Evolutionary conservation across 2,113 vertebrate genomes (phyloP).

Genomic region (Limnothrissa miodon): DNA sequence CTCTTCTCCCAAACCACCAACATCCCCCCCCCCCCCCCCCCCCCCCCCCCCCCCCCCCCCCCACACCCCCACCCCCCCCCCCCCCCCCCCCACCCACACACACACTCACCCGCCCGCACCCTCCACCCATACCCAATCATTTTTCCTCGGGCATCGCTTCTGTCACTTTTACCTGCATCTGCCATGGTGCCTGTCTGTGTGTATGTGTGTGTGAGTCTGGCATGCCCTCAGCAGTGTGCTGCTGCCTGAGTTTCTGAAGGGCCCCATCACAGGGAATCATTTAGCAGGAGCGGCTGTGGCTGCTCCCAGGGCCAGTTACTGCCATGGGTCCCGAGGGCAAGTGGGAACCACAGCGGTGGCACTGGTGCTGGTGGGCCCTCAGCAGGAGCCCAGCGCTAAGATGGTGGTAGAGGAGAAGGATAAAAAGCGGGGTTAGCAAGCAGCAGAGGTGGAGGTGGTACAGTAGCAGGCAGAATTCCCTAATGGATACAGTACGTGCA

Average conservation of each 20-base stretch:
- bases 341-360: not conserved
- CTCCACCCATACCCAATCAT: not conserved
- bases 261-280: not conserved
- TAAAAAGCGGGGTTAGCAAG: not conserved
- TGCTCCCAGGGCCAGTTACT: not conserved
- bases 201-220: not conserved
- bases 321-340: not conserved
- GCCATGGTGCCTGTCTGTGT: not conserved
- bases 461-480: too few relatives aligned
- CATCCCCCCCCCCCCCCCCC: too few relatives aligned
- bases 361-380: not conserved
- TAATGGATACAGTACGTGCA: too few relatives aligned
- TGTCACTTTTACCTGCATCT: constrained; percentile 4
- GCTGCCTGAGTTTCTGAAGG: not conserved
- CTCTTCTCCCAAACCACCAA: not conserved
- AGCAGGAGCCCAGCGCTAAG: not conserved
- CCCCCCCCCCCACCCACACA: not conserved
- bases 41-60: not conserved
- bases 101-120: not conserved
- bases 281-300: not conserved
- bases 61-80: not conserved
- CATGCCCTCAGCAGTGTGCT: not conserved
- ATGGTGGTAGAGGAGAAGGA: not conserved
- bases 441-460: constrained; percentile 34
- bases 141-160: not conserved